Base-by-base conservation (phyloP, 2,113 vertebrate genomes). In the Sinocyclocheilus rhinocerous region DNA sequence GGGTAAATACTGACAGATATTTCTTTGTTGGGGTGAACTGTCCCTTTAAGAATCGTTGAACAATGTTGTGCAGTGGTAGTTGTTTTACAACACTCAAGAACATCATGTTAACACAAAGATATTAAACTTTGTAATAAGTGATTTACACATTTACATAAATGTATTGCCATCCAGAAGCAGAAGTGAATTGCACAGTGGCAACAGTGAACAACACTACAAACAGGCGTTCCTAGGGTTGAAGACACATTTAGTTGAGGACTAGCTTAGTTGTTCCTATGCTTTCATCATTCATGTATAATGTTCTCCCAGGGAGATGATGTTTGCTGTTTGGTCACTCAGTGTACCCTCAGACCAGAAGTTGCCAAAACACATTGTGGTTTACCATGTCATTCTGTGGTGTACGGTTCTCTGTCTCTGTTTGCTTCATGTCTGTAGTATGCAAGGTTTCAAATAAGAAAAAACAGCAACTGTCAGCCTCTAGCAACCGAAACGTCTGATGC, bases 311-410 rank as follows among this genome's bases (percentile, higher is more conserved):
- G 70, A 55, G 50, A 55, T 57, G 29, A 79, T 42, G 55, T 55
- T 57, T 39, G 20, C 81, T 65, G 81, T 87, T 90, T 84, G 70
- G 85, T 78, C 42, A 63, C 84, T 88, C 84, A 48, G 90, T 88
- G 91, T 88, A 90, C 85, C 87, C 86, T 76, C 88, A 55, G 90
- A 83, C 87, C 90, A 90, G 90, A 59, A 87, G 86, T 90, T 93
- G 91, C 91, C 91, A 92, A 81, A 57, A 84, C 45, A 85, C 86
- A 83, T 90, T 86, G 81, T 81, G 61, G 83, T 78, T 36, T 89
- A 87, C 92, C 91, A 93, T 93, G 92, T 93, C 92, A 93, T 93
- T 87, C 79, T 73, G 84, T 90, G 89, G 90, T 93, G 91, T 87
- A 88, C 89, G 89, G 88, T 69, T 26, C 45, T 57, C 55, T 20